Evolutionary conservation across 2,797 vertebrate genomes (phyloP), one percentile per base, ranked within the genome.

Genomic region (Bucorvus abyssinicus): DNA sequence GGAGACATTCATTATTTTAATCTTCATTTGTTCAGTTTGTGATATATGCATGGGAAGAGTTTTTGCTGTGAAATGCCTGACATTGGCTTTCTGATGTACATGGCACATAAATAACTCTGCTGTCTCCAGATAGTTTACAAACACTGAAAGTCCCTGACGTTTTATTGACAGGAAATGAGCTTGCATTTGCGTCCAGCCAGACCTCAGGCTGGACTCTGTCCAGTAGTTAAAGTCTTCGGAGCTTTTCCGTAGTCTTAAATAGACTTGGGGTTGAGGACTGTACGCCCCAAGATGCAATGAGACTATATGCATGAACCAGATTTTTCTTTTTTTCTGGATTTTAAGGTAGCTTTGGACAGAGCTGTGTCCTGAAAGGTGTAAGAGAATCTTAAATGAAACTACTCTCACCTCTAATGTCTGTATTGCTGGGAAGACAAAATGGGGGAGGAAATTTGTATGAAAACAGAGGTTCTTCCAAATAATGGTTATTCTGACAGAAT

Each of bases 111-210:
- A 86, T 26, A 81, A n/a, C 18, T 91, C n/a, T 84, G 22, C 38
- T 84, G 16, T 75, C 56, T 94, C 87, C 61, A 81, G 24, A 47
- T 86, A 42, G 21, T 87, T 84, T 76, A 74, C 70, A 70, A 74
- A 89, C 45, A 74, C 40, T 61, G 50, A 59, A 86, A 82, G 5
- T 52, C 81, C 81, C 67, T 91, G 80, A 60, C 32, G 21, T 11
- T 73, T 80, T 56, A 59, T 20, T 63, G 36, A 76, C 67, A 90
- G 30, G 24, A 94, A 87, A 49, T 53, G 7, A 82, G 10, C 17
- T 86, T 47, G 9, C 6, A 56, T 73, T 88, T 91, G 30, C 18
- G 57, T 21, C 7, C 14, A 69, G n/a, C 12, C 44, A 55, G 34
- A 55, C 78, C 70, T 84, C 32, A 30, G 49, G 15, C 32, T 73